Conservation (phyloP, 2,888 invertebrate species). For the Geotrupes spiniger region DNA sequence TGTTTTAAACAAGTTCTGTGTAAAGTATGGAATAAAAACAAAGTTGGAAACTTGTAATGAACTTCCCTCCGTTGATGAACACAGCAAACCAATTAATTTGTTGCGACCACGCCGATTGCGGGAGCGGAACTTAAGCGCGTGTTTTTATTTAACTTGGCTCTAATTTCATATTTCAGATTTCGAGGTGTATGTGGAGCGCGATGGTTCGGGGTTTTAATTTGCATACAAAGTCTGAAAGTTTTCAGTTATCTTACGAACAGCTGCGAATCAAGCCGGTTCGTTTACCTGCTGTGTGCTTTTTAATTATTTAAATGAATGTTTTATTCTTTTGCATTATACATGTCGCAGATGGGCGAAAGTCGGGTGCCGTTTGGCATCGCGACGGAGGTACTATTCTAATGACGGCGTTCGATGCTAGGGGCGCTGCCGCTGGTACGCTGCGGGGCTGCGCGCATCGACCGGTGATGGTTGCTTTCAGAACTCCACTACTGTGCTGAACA, state of each 20-base stretch:
- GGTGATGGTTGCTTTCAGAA: conserved; percentile 35
- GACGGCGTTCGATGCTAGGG: conserved; percentile 38
- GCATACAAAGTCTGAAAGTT: conserved; percentile 46
- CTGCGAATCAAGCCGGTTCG: conserved; percentile 45
- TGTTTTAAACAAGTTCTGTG: conserved; percentile 23
- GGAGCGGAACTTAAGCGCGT: conserved; percentile 22
- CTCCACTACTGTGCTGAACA: conserved; percentile 34
- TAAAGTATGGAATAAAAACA: conserved; percentile 24
- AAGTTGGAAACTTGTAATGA: conserved; percentile 25
- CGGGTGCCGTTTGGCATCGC: conserved; percentile 9
- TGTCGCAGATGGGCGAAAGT: conserved; percentile 33
- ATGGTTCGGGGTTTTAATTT: conserved; percentile 40
- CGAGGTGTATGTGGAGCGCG: conserved; percentile 30
- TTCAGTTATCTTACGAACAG: conserved; percentile 39
- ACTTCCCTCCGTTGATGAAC: conserved; percentile 26
- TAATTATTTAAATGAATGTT: conserved; percentile 49
- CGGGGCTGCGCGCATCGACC: conserved; percentile 45
- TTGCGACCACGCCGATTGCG: conserved; percentile 24
- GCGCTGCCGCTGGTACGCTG: conserved; percentile 40
- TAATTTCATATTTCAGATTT: conserved; percentile 38
- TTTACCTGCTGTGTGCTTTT: conserved; percentile 48
- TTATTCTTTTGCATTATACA: conserved; percentile 46
- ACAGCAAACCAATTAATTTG: conserved; percentile 32
- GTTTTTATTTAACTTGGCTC: conserved; percentile 37
- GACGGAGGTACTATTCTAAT: conserved; percentile 24